Conservation (phyloP, 2,888 invertebrate genomes). For the Harmothoe impar region DNA sequence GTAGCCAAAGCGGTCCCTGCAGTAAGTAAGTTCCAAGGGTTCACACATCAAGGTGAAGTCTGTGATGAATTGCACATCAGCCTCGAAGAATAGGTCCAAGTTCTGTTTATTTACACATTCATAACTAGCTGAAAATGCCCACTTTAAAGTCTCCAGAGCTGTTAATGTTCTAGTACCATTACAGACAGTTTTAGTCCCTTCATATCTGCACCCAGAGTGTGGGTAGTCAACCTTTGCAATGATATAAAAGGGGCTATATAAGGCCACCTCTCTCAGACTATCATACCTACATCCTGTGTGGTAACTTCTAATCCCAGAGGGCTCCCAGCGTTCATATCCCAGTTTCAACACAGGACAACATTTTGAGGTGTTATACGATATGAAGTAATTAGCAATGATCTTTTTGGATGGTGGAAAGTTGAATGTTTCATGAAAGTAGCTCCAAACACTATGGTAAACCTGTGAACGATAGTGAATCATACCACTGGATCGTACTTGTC, state of each 20-base stretch:
- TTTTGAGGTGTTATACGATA: neutral
- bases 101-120: neutral
- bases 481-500: no score
- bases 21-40: neutral
- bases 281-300: neutral
- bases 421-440: neutral
- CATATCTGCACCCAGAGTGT: neutral
- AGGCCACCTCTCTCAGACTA: neutral
- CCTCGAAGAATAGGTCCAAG: neutral
- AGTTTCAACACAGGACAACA: neutral
- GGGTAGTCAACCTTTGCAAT: neutral
- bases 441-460: no score
- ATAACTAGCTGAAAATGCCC: neutral
- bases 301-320: neutral
- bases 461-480: no score
- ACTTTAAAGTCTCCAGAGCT: neutral
- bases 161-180: neutral
- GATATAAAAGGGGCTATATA: neutral
- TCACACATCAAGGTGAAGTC: neutral
- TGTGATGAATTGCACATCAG: neutral
- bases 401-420: neutral
- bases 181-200: neutral
- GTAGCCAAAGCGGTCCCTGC: neutral
- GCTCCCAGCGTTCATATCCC: neutral
- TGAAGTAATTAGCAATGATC: neutral